A percentile compares a stretch with the other conserved stretches of the same genome.
Conservation (phyloP, 2,888 invertebrate genomes). For the Germaria angustata region DNA sequence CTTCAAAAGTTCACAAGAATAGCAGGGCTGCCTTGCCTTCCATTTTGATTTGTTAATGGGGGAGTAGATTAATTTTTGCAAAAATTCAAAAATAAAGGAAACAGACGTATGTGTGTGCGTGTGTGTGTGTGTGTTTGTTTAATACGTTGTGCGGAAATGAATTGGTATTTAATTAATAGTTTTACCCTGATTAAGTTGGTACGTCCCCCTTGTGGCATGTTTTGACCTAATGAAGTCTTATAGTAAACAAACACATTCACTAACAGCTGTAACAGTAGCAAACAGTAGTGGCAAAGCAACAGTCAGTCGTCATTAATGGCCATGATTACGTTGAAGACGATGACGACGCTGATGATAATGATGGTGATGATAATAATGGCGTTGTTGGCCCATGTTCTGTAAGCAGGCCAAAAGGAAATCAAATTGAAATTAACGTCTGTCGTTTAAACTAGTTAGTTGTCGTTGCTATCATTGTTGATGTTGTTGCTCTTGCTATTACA, state of each 20-base stretch:
- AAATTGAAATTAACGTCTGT: conserved; percentile 78
- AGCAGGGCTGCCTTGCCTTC: conserved; percentile 5
- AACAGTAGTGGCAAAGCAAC: conserved; percentile 55
- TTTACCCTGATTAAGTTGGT: conserved; percentile 78
- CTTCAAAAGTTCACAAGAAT: conserved; percentile 2
- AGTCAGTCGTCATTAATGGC: conserved; percentile 28
- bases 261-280: not conserved
- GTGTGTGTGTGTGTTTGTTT: conserved; percentile 55
- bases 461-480: conserved; percentile 46
- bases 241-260: conserved; percentile 66
- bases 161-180: conserved; percentile 80
- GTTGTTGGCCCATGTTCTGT: conserved; percentile 57
- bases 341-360: conserved; percentile 27
- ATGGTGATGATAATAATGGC: conserved; percentile 29
- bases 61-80: conserved; percentile 31
- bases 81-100: not conserved
- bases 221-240: conserved; percentile 78
- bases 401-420: conserved; percentile 73
- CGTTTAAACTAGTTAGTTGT: conserved; percentile 48
- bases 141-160: conserved; percentile 76
- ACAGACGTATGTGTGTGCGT: not conserved
- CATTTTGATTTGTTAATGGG: conserved; percentile 3
- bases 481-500: conserved; percentile 8
- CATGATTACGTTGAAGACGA: conserved; percentile 2
- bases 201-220: conserved; percentile 68